Base-by-base conservation (phyloP, 2,113 vertebrate species). In the rat (Rattus norvegicus) region DNA sequence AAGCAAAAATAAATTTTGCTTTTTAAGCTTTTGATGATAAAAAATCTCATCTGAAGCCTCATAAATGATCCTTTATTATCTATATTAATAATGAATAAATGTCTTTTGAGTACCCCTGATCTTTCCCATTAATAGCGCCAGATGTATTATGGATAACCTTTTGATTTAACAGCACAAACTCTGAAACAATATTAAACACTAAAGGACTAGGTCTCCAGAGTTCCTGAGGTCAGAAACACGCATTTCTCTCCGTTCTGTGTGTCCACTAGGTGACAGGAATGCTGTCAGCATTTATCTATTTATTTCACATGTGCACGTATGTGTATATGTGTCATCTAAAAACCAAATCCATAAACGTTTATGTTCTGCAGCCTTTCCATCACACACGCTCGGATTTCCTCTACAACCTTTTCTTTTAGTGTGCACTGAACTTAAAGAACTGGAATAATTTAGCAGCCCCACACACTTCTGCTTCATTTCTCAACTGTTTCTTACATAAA, bases 31-130 rank as follows among this genome's bases (percentile, higher is more conserved):
- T 98, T 98, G 98, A 99, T 98, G 98, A 98, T 99, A 98, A 99
- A 99, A 43, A 99, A 98, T 98, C 98, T 99, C 98, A 99, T 99
- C 98, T 99, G 98, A 99, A 98, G 97, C 97, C 98, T 98, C 98
- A 98, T 99, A 99, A 99, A 99, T 98, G 98, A 98, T 98, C 98
- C 98, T 99, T 99, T 99, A 99, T 99, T 99, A 99, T 99, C 98
- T 98, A 98, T 99, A 99, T 99, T 99, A 99, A 99, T 99, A 99
- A 99, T 99, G 98, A 98, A 99, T 99, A 99, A 99, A 99, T 99
- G 98, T 98, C 99, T 99, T 98, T 99, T 98, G 98, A 98, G 98
- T 98, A 98, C 95, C 97, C 95, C 98, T 98, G 98, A 98, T 99
- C 98, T 98, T 98, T 98, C 98, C 98, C 98, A 98, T 98, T 98